Percentiles rank a stretch among this genome's conserved stretches.
These are phyloP conservation scores for Junonia oenone DNA, from an alignment of 2,888 invertebrate genomes.

Conservation along the genomic window DNA sequence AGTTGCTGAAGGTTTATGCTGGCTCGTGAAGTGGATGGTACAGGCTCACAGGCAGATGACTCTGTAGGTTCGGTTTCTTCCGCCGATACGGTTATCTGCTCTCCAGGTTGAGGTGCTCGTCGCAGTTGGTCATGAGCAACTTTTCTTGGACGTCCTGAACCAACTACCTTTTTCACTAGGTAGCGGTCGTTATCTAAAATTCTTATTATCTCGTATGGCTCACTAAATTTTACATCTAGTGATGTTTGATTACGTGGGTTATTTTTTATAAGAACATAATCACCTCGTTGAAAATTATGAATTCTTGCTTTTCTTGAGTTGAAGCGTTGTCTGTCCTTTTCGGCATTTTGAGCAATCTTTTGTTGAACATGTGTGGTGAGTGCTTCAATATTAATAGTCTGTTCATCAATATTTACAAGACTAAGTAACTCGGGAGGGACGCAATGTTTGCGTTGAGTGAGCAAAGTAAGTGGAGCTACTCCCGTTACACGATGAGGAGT, in stretches of 20 bases:
- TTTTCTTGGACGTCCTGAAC: conserved; percentile 29
- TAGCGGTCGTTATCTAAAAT: conserved; percentile 30
- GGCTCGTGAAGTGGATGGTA: neutral
- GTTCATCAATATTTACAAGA: conserved; percentile 23
- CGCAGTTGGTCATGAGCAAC: conserved; percentile 32
- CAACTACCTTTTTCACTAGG: conserved; percentile 22
- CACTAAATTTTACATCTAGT: conserved; percentile 28
- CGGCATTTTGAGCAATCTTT: too few species aligned
- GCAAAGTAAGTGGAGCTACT: too few species aligned
- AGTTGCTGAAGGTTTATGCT: too few species aligned
- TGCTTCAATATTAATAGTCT: conserved; percentile 21
- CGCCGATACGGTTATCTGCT: conserved; percentile 23
- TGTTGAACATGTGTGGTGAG: conserved; percentile 1
- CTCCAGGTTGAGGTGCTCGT: conserved; percentile 24
- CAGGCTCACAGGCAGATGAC: neutral
- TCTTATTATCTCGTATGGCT: conserved; percentile 26
- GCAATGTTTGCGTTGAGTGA: too few species aligned
- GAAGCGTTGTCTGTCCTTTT: too few species aligned
- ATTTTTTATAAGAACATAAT: conserved; percentile 19
- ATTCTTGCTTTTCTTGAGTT: too few species aligned
- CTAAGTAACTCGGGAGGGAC: conserved; percentile 23
- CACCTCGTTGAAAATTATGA: too few species aligned
- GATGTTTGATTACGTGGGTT: conserved; percentile 29
- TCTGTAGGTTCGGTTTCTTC: neutral
- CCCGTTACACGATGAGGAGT: too few species aligned